phyloP scores from a whole-genome alignment of 1,140 invertebrate species.

The Radopholus similis region DNA sequence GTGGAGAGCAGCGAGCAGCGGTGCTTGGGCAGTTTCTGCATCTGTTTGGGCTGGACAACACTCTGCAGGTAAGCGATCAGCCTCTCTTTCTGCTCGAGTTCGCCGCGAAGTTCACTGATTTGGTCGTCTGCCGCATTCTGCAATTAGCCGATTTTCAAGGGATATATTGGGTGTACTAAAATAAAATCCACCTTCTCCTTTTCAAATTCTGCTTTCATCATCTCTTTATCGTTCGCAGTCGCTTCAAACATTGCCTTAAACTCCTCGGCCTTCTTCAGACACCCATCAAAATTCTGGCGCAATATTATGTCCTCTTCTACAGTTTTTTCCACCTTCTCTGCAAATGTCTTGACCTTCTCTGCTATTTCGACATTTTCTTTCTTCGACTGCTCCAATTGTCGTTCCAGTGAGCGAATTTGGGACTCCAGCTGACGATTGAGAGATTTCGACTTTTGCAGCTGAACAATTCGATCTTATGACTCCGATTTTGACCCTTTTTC shows the following conservation, averaged over 20 bases:
- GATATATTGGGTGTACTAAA: background rate
- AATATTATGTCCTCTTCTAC: slow-evolving; percentile 35
- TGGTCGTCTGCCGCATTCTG: slow-evolving; percentile 29
- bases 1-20: slow-evolving; percentile 28
- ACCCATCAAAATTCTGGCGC: slow-evolving; percentile 30
- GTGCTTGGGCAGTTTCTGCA: slow-evolving; percentile 25
- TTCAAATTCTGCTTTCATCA: background rate
- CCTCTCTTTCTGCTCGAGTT: slow-evolving; percentile 40
- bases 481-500: slow-evolving; percentile 9
- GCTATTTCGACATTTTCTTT: slow-evolving; percentile 7
- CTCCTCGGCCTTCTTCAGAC: slow-evolving; percentile 28
- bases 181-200: background rate
- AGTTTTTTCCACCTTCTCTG: background rate
- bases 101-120: slow-evolving; percentile 19
- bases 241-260: slow-evolving; percentile 21
- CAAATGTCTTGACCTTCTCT: slow-evolving; percentile 18
- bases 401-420: slow-evolving; percentile 20
- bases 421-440: slow-evolving; percentile 21
- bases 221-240: background rate
- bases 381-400: slow-evolving; percentile 31
- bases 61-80: slow-evolving; percentile 35
- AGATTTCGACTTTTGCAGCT: slow-evolving; percentile 31
- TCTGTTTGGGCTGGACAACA: slow-evolving; percentile 39
- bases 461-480: slow-evolving; percentile 11
- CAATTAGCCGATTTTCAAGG: background rate